Evolutionary conservation across 2,113 vertebrate genomes (phyloP).

Genomic region (Sorex fumeus): DNA sequence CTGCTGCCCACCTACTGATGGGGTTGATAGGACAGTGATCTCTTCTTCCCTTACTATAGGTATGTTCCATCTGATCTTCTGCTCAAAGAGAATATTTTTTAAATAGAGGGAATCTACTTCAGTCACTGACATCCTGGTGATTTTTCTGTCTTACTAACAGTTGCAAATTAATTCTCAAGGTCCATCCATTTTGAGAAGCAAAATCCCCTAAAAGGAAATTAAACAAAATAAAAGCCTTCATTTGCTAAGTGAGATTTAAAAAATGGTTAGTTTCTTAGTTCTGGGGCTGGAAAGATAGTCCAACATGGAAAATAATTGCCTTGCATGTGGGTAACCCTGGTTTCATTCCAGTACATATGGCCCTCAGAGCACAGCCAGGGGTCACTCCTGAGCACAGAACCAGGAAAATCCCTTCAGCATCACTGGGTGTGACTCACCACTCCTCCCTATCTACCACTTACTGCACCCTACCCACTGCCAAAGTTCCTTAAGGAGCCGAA

Average conservation of each 20-base stretch:
- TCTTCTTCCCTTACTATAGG: not conserved
- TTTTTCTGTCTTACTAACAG: conserved; percentile 27
- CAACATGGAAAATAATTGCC: no score
- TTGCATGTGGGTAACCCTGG: no score
- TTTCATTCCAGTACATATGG: no score
- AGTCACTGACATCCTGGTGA: not conserved
- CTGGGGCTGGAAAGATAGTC: not conserved
- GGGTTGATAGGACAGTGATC: not conserved
- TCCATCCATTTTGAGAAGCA: not conserved
- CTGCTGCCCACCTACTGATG: not conserved
- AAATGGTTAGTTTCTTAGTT: not conserved
- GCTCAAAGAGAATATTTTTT: not conserved
- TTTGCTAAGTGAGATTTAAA: conserved; percentile 45
- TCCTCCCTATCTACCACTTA: no score
- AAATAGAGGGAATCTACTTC: not conserved
- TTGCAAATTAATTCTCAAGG: not conserved
- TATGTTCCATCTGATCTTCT: not conserved
- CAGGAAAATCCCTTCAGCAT: no score
- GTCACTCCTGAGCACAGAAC: no score
- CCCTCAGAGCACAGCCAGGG: no score
- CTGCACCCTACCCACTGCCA: no score
- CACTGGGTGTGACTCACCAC: no score
- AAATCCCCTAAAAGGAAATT: conserved; percentile 40
- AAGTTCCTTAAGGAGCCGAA: not conserved
- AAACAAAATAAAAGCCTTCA: conserved; percentile 45